Evolutionary conservation across 2,888 invertebrate species (phyloP).

Genomic region (Andrena marginata): DNA sequence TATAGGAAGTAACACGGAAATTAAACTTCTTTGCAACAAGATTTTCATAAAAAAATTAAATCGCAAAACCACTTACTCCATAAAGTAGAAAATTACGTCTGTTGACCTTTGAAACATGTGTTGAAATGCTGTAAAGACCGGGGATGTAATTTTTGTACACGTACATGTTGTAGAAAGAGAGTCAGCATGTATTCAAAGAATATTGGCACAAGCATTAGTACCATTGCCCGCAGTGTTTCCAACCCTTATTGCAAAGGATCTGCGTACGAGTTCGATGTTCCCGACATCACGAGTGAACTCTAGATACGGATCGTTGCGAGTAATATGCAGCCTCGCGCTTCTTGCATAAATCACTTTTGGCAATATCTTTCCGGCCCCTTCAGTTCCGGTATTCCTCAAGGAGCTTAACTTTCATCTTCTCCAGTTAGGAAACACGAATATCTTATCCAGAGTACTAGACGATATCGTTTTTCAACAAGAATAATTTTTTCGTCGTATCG

Average conservation of each 20-base stretch:
- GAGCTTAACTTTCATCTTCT: constrained; percentile 72
- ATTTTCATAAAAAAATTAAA: too few relatives aligned
- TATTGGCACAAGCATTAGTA: constrained; percentile 79
- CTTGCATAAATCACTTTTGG: constrained; percentile 82
- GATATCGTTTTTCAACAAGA: constrained; percentile 12
- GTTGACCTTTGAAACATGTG: neutral
- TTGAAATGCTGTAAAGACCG: neutral
- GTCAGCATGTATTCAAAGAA: constrained; percentile 62
- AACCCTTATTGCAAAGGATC: constrained; percentile 51
- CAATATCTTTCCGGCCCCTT: constrained; percentile 79
- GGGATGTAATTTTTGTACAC: constrained; percentile 30
- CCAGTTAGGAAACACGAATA: constrained; percentile 32
- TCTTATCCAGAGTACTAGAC: constrained; percentile 6
- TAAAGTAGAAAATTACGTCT: neutral
- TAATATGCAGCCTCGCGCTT: constrained; percentile 80
- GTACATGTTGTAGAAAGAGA: constrained; percentile 33
- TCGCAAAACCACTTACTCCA: neutral
- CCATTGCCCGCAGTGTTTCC: constrained; percentile 67
- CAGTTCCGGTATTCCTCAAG: constrained; percentile 65
- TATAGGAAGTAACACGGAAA: too few relatives aligned
- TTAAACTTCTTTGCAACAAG: too few relatives aligned
- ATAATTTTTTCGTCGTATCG: neutral
- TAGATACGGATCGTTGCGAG: constrained; percentile 70
- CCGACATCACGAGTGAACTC: constrained; percentile 34
- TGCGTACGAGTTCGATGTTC: constrained; percentile 53